phyloP scores from a whole-genome alignment of 2,888 invertebrate species.

The Lasioglossum villosulum region DNA sequence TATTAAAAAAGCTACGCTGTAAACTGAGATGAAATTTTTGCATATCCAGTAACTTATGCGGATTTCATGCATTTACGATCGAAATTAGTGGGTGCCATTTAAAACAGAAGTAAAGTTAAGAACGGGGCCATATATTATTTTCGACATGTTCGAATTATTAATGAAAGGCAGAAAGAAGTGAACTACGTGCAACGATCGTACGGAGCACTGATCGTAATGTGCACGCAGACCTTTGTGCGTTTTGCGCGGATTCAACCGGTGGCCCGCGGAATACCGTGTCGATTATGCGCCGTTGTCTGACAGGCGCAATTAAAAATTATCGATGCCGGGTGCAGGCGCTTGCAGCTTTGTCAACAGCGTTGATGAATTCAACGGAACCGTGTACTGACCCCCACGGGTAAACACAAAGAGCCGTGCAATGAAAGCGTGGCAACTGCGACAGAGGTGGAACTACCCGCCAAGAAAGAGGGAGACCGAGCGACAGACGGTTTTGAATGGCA shows the following conservation, averaged over 20 bases:
- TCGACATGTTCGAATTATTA: background rate
- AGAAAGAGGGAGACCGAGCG: background rate
- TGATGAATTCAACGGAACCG: conserved; percentile 58
- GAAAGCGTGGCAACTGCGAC: conserved; percentile 55
- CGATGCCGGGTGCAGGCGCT: conserved; percentile 35
- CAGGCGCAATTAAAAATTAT: conserved; percentile 54
- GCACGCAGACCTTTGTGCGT: background rate
- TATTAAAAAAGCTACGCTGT: background rate
- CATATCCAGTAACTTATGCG: no score
- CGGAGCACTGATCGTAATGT: background rate
- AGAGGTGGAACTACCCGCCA: conserved; percentile 17
- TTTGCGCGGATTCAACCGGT: conserved; percentile 31
- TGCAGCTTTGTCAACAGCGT: conserved; percentile 52
- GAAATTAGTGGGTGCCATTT: no score
- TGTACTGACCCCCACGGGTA: conserved; percentile 48
- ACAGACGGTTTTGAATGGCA: background rate
- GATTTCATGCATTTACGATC: no score
- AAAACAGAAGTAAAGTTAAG: no score
- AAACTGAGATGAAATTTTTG: background rate
- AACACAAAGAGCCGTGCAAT: conserved; percentile 55
- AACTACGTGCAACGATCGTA: background rate
- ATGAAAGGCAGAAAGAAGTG: background rate
- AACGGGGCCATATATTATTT: background rate
- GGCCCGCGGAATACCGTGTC: conserved; percentile 37
- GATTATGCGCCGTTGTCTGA: conserved; percentile 48